Percentiles rank a stretch among this genome's conserved stretches.
Conservation (phyloP, 2,113 vertebrate species). For the Loxodonta africana region DNA sequence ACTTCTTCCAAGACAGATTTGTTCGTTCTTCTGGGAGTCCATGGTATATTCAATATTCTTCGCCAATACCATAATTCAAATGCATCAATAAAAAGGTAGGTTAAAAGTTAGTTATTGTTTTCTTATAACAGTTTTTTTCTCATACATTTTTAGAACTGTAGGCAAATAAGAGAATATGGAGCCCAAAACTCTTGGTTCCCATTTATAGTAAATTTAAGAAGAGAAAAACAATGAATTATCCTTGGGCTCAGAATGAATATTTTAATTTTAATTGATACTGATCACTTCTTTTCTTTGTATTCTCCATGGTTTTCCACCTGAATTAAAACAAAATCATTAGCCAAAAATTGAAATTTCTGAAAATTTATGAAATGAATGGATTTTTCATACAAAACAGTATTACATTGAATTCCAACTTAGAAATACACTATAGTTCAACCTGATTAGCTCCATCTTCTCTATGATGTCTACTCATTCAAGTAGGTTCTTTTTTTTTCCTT, state of each 20-base stretch:
- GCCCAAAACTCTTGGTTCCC: background rate
- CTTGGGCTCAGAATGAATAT: background rate
- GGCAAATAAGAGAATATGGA: background rate
- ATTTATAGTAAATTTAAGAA: background rate
- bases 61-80: no score
- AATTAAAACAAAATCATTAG: constrained; percentile 28
- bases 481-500: background rate
- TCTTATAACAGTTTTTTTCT: background rate
- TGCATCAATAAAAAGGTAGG: no score
- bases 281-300: background rate
- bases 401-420: background rate
- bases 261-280: background rate
- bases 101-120: constrained; percentile 33
- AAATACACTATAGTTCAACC: background rate
- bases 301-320: background rate
- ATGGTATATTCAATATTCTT: no score
- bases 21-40: no score
- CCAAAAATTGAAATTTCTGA: background rate
- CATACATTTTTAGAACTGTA: background rate
- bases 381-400: background rate
- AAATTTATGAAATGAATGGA: background rate
- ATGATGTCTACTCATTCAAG: background rate
- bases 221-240: background rate
- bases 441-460: background rate
- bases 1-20: no score